Conservation (phyloP, 2,113 vertebrate species). For the Misgurnus mizolepis region DNA sequence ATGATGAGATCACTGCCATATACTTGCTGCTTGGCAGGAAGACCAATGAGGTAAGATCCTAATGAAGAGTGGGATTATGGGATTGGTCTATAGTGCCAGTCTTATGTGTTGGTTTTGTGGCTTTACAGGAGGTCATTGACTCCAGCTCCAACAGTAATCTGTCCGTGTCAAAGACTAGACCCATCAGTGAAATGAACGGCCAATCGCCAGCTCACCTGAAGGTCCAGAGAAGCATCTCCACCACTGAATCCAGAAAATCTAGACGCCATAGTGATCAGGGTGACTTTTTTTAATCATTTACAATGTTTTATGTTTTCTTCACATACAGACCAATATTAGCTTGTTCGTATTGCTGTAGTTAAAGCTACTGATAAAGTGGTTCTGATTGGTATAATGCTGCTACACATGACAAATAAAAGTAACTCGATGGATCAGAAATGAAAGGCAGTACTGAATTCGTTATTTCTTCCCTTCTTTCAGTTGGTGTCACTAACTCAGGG, state of each 20-base stretch:
- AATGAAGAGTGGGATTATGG: not conserved
- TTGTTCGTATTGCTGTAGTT: not conserved
- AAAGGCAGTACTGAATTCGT: not conserved
- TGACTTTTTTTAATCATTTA: slow-evolving; percentile 50
- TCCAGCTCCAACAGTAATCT: slow-evolving; percentile 95
- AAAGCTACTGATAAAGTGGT: no score
- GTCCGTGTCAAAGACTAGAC: slow-evolving; percentile 90
- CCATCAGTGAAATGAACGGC: slow-evolving; percentile 93
- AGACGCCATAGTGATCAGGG: slow-evolving; percentile 97
- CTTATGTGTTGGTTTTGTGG: slow-evolving; percentile 1
- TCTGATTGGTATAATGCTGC: not conserved
- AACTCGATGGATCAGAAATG: not conserved
- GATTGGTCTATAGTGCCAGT: not conserved
- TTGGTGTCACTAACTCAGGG: slow-evolving; percentile 81
- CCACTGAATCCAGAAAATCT: slow-evolving; percentile 86
- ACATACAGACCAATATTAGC: not conserved
- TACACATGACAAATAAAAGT: not conserved
- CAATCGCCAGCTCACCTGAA: slow-evolving; percentile 94
- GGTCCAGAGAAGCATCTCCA: slow-evolving; percentile 91
- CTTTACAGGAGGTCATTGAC: slow-evolving; percentile 84
- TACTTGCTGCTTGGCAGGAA: slow-evolving; percentile 96
- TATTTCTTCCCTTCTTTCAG: slow-evolving; percentile 62
- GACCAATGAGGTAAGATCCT: slow-evolving; percentile 85
- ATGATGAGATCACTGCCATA: slow-evolving; percentile 96
- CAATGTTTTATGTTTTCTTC: not conserved